Percentiles rank a stretch among this genome's conserved stretches.
Evolutionary conservation across 2,888 invertebrate species (phyloP).

Genomic region (Cheilosia vulpina): DNA sequence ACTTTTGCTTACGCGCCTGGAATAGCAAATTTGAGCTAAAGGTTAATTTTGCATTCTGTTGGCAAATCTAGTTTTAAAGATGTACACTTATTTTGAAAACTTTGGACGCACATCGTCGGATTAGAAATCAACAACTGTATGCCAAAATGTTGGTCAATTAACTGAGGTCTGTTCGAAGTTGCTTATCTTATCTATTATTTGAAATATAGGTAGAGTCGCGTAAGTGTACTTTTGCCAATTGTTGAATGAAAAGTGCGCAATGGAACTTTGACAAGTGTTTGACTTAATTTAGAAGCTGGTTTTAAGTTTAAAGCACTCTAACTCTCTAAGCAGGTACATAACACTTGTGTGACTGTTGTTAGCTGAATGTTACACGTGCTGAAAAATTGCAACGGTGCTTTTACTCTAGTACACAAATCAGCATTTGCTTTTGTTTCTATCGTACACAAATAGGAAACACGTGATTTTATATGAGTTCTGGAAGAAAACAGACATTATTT

Average conservation of each 20-base stretch:
- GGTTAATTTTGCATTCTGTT: conserved; percentile 27
- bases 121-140: conserved; percentile 23
- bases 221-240: not conserved
- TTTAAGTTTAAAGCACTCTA: too few relatives aligned
- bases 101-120: conserved; percentile 1
- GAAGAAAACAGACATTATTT: too few relatives aligned
- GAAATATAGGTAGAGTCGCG: not conserved
- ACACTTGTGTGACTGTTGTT: too few relatives aligned
- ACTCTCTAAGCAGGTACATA: too few relatives aligned
- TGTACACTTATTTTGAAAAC: conserved; percentile 1
- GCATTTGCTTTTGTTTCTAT: too few relatives aligned
- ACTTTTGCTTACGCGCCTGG: conserved; percentile 33
- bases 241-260: not conserved
- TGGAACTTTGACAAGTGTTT: too few relatives aligned
- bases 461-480: too few relatives aligned
- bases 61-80: conserved; percentile 20
- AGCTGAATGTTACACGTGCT: too few relatives aligned
- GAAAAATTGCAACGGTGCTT: too few relatives aligned
- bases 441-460: too few relatives aligned
- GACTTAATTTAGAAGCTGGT: too few relatives aligned
- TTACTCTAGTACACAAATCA: too few relatives aligned
- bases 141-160: conserved; percentile 28
- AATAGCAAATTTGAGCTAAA: conserved; percentile 18
- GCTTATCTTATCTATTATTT: not conserved
- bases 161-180: not conserved